A percentile compares a stretch with the other conserved stretches of the same genome.
These are phyloP conservation scores for Lycaena phlaeas DNA, from an alignment of 2,888 invertebrate species.

Conservation along the genomic window DNA sequence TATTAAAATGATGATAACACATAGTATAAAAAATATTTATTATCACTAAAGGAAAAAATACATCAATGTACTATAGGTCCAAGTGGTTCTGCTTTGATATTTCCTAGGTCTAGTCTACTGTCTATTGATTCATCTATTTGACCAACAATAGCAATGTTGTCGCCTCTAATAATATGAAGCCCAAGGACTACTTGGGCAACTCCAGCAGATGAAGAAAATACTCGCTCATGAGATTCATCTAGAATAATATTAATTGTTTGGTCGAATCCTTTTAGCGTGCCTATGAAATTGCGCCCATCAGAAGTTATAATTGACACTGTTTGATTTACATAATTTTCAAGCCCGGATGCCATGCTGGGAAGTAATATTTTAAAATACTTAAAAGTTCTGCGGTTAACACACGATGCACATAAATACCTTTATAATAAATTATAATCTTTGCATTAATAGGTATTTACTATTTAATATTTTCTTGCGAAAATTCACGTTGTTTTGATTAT, in stretches of 20 bases:
- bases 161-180: constrained; percentile 97
- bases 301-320: constrained; percentile 96
- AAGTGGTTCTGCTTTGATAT: constrained; percentile 87
- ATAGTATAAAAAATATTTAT: constrained; percentile 9
- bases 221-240: constrained; percentile 98
- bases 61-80: constrained; percentile 83
- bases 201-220: constrained; percentile 94
- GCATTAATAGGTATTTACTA: too few species aligned
- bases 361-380: too few species aligned
- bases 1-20: constrained; percentile 5
- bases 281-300: constrained; percentile 96
- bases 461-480: too few species aligned
- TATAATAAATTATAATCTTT: too few species aligned
- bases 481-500: constrained; percentile 1
- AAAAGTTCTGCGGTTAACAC: too few species aligned
- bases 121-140: constrained; percentile 89
- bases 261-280: constrained; percentile 97
- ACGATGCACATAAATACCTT: too few species aligned
- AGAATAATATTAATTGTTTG: constrained; percentile 99
- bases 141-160: constrained; percentile 94
- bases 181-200: constrained; percentile 92
- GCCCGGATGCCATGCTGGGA: constrained; percentile 83
- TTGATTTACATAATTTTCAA: constrained; percentile 91
- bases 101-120: constrained; percentile 83
- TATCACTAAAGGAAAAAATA: constrained; percentile 14